Evolutionary conservation across 2,888 invertebrate species (phyloP), one percentile per base, ranked within the genome.

Genomic region (Microctonus brassicae): DNA sequence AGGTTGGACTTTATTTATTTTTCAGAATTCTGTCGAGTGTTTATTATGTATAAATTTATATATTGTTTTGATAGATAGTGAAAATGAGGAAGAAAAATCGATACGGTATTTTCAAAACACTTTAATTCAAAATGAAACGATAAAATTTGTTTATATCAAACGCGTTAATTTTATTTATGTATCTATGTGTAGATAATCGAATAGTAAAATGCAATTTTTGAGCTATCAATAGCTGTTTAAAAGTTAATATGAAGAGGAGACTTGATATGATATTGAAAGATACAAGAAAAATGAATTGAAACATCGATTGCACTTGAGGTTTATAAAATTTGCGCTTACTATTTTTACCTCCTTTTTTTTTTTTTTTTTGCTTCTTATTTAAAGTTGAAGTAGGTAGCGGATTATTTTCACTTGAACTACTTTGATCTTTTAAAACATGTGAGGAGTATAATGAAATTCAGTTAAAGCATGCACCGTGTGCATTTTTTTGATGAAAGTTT

Each of bases 1-100:
- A n/a, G n/a, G n/a, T n/a, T 13, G 39, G 33, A 11, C 36, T n/a
- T 17, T 33, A 24, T 34, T 42, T 55, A 26, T 62, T 67, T 67
- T 20, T 61, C 34, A 53, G 13, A 13, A 39, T 39, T 39, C 13
- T 13, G 13, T 2, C 3, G n/a, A 13, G 39, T n/a, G n/a, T n/a
- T n/a, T n/a, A n/a, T n/a, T n/a, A n/a, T n/a, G n/a, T n/a, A n/a
- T 39, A 39, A 13, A 1, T 9, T 36, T 10, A 34, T 34, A 34
- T 10, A 13, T 39, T 39, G 22, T 61, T 34, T 33, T 26, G 7
- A 24, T 66, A 13, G 11, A 60, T 70, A 34, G 70, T 60, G 36
- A 66, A 64, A 66, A 47, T n/a, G 11, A 13, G 47, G 61, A 7
- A 63, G 26, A 34, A 55, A 55, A 36, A 55, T n/a, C n/a, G n/a